Evolutionary conservation across 1,140 invertebrate genomes (phyloP), one percentile per base, ranked within the genome.

Genomic region (Chrysomallon squamiferum): DNA sequence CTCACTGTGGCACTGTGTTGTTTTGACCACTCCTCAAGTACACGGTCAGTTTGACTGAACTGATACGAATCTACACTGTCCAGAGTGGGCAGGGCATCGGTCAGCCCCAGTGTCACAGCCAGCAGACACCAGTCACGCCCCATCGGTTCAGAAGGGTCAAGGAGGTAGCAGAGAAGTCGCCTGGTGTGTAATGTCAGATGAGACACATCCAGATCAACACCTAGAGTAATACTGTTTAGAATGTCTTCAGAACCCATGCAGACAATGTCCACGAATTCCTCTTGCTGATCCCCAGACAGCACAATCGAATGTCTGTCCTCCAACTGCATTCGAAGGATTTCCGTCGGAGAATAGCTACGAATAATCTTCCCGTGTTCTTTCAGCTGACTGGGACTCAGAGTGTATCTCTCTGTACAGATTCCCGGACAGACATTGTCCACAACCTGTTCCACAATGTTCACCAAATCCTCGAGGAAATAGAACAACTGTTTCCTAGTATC

Each of bases 51-150:
- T 30, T 84, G 80, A 56, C 87, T 88, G 18, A 83, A 73, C 20
- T 70, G 72, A 27, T 58, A 72, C 77, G 47, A 81, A 77, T 47
- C 80, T 76, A 11, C 73, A 78, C 29, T 73, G 66, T 90, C 89
- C 15, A 89, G 64, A 25, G 83, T 78, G 13, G 88, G 88, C 18
- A 90, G 68, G 56, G 86, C 81, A 52, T 89, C 87, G 29, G 87
- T 80, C 58, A 92, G 83, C 27, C 92, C 92, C 32, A 94, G 82
- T 65, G 90, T 87, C 1, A 94, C 89, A 4, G 92, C 92, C 32
- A 95, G 81, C 61, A 95, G 86, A 80, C 92, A 93, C 93, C 93
- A 94, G 79, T 95, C 93, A 68, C 90, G 87, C 13, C 93, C 93
- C 77, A 93, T 90, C 2, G 89, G 87, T 79, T 94, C 92, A 7